Conservation (phyloP, 1,140 invertebrate species). For the Drosophila lacteicornis region DNA sequence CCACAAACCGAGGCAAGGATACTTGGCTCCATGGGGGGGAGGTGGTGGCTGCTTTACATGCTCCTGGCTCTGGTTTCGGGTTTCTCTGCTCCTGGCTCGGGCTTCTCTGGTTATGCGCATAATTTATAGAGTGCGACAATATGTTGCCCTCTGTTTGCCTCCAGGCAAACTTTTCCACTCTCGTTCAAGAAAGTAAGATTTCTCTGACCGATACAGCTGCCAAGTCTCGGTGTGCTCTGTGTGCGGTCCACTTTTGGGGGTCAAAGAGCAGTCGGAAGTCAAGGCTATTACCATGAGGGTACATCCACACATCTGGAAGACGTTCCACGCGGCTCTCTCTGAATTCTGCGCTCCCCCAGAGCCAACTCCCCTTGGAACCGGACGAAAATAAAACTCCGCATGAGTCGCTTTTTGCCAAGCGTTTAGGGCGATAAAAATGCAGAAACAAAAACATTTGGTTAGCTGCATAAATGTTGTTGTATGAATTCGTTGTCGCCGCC, state of each 20-base stretch:
- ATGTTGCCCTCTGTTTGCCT: constrained; percentile 66
- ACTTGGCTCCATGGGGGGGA: constrained; percentile 1
- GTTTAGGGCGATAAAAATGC: constrained; percentile 73
- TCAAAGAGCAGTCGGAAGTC: constrained; percentile 44
- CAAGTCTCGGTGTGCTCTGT: constrained; percentile 12
- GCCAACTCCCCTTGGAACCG: constrained; percentile 26
- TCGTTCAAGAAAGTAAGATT: constrained; percentile 68
- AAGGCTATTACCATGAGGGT: constrained; percentile 45
- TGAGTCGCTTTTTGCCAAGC: constrained; percentile 32
- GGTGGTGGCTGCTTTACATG: constrained; percentile 56
- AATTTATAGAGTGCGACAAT: constrained; percentile 82
- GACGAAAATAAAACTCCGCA: constrained; percentile 39
- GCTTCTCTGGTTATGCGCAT: constrained; percentile 73
- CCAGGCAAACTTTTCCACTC: constrained; percentile 60
- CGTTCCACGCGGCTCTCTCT: constrained; percentile 5
- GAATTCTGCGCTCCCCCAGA: constrained; percentile 14
- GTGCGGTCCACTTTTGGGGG: constrained; percentile 50
- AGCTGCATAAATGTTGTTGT: constrained; percentile 76
- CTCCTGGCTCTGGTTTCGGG: constrained; percentile 12
- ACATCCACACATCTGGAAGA: constrained; percentile 15
- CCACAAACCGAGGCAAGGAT: constrained; percentile 25
- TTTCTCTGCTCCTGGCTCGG: constrained; percentile 13
- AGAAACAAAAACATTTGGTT: constrained; percentile 74
- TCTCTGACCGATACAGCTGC: constrained; percentile 43
- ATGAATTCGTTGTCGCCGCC: constrained; percentile 25